Evolutionary conservation across 2,113 vertebrate species (phyloP).

Genomic region (Arizona elegans): DNA sequence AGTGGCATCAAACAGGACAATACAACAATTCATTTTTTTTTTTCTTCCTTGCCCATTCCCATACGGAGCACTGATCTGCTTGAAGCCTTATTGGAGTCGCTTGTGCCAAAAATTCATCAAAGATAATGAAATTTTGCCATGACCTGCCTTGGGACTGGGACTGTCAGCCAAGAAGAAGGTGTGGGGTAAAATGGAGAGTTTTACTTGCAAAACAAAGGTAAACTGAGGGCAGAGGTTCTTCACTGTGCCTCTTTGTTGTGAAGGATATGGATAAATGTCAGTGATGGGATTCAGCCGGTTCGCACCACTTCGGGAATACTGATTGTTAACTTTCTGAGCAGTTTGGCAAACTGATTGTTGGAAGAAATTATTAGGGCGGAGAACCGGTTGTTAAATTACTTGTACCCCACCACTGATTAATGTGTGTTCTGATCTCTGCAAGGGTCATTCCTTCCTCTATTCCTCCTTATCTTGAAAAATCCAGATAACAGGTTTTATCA

Average conservation of each 20-base stretch:
- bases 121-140: slow-evolving; percentile 55
- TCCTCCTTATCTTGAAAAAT: not conserved
- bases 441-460: not conserved
- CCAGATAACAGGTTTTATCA: not conserved
- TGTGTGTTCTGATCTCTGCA: not conserved
- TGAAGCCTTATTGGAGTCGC: slow-evolving; percentile 42
- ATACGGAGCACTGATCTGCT: not conserved
- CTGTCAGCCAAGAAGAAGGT: not conserved
- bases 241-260: not conserved
- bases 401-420: not conserved
- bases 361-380: too few relatives aligned
- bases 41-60: not conserved
- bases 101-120: slow-evolving; percentile 54
- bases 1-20: slow-evolving; percentile 47
- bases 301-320: too few relatives aligned
- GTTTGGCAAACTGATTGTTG: too few relatives aligned
- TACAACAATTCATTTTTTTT: slow-evolving; percentile 31
- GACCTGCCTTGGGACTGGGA: slow-evolving; percentile 35
- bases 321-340: too few relatives aligned
- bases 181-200: slow-evolving; percentile 12
- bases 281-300: too few relatives aligned
- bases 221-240: not conserved
- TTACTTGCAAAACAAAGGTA: not conserved
- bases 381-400: too few relatives aligned
- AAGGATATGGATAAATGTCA: not conserved